Conservation (phyloP, 2,797 vertebrate genomes). For the Gymnodraco acuticeps region DNA sequence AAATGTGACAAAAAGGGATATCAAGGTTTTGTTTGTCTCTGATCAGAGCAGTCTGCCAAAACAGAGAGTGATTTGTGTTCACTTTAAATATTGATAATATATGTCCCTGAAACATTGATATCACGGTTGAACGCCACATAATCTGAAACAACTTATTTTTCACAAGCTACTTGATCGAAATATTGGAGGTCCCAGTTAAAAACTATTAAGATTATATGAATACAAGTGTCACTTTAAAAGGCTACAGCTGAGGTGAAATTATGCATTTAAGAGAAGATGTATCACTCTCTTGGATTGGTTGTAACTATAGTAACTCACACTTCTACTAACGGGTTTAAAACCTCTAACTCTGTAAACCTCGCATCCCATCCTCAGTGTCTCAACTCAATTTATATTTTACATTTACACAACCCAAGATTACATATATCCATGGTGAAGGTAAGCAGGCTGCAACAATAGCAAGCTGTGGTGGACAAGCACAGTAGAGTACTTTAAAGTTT, state of each 20-base stretch:
- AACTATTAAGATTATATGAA: too few species aligned
- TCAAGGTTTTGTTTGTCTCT: background rate
- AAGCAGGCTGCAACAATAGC: background rate
- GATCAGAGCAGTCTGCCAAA: background rate
- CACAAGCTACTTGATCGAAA: background rate
- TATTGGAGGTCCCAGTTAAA: background rate
- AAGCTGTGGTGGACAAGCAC: background rate
- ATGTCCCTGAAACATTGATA: background rate
- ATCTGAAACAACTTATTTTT: background rate
- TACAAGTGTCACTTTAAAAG: too few species aligned
- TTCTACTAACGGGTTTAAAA: background rate
- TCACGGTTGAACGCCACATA: background rate
- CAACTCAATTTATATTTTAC: background rate
- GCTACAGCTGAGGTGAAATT: background rate
- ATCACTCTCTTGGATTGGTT: background rate
- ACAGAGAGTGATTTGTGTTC: too few species aligned
- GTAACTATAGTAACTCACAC: background rate
- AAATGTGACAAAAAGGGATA: background rate
- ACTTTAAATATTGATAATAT: background rate
- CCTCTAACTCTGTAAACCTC: background rate
- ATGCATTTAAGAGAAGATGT: background rate
- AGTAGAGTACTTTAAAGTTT: background rate
- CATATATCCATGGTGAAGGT: background rate
- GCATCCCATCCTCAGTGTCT: background rate
- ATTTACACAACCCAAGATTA: background rate